phyloP scores from a whole-genome alignment of 2,797 vertebrate species.

The Hydrophis major region DNA sequence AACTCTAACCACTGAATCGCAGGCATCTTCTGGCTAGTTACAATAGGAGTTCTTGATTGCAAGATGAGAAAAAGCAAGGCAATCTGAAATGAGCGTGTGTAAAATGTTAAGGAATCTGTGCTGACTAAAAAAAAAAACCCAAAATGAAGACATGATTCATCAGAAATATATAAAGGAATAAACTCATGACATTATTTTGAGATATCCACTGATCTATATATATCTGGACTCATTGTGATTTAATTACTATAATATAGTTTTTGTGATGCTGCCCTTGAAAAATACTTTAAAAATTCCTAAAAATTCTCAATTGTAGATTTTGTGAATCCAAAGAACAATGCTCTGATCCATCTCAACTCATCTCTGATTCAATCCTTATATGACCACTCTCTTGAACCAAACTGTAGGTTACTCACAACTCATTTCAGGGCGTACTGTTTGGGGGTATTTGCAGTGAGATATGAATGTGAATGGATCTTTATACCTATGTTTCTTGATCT shows the following conservation, averaged over 20 bases:
- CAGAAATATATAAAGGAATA: background rate
- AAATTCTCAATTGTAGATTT: background rate
- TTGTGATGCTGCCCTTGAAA: background rate
- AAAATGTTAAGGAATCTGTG: background rate
- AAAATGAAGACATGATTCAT: background rate
- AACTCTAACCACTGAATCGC: background rate
- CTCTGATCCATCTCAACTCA: background rate
- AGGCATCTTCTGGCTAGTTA: background rate
- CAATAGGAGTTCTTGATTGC: background rate
- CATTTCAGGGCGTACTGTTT: background rate
- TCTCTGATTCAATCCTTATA: background rate
- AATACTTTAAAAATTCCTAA: background rate
- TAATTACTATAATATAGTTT: background rate
- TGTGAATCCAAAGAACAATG: background rate
- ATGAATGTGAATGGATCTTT: background rate
- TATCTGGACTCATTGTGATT: background rate
- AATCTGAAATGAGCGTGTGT: background rate
- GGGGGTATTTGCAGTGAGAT: background rate
- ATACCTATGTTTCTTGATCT: background rate
- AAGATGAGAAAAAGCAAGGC: background rate
- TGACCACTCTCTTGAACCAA: background rate
- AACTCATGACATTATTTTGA: background rate
- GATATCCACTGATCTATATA: background rate
- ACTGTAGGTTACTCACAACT: background rate
- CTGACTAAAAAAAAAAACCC: background rate